These are phyloP conservation scores for Alcedo atthis DNA, from an alignment of 2,797 vertebrate species.

Conservation along the genomic window DNA sequence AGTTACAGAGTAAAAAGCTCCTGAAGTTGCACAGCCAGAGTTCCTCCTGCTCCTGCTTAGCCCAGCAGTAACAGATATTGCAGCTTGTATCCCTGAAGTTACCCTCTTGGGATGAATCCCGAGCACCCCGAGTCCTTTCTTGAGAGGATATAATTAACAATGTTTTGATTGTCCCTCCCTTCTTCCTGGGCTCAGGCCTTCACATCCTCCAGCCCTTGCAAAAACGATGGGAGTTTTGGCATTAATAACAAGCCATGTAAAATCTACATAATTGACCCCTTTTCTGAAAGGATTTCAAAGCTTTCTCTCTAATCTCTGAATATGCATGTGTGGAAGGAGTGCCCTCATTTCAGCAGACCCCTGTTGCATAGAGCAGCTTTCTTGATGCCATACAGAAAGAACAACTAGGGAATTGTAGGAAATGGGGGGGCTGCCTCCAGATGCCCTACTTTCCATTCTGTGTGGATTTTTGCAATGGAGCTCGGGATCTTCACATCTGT, in stretches of 20 bases:
- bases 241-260: slow-evolving; percentile 65
- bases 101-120: slow-evolving; percentile 37
- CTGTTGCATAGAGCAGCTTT: slow-evolving; percentile 8
- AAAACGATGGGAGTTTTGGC: slow-evolving; percentile 42
- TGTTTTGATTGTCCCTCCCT: slow-evolving; percentile 45
- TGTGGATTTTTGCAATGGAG: slow-evolving; percentile 14
- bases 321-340: slow-evolving; percentile 37
- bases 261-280: slow-evolving; percentile 73
- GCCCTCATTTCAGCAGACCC: slow-evolving; percentile 51
- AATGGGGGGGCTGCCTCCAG: background rate
- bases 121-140: background rate
- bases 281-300: slow-evolving; percentile 64
- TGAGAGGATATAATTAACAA: slow-evolving; percentile 47
- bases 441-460: slow-evolving; percentile 32
- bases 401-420: slow-evolving; percentile 26
- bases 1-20: background rate
- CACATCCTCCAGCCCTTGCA: slow-evolving; percentile 33
- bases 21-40: background rate
- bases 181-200: slow-evolving; percentile 13
- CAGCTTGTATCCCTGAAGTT: slow-evolving; percentile 39
- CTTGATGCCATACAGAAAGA: slow-evolving; percentile 12
- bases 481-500: background rate
- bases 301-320: slow-evolving; percentile 65
- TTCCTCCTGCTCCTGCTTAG: slow-evolving; percentile 25
- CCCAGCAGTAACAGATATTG: slow-evolving; percentile 23